Evolutionary conservation across 2,113 vertebrate genomes (phyloP).

Genomic region (Hemichromis elongatus): DNA sequence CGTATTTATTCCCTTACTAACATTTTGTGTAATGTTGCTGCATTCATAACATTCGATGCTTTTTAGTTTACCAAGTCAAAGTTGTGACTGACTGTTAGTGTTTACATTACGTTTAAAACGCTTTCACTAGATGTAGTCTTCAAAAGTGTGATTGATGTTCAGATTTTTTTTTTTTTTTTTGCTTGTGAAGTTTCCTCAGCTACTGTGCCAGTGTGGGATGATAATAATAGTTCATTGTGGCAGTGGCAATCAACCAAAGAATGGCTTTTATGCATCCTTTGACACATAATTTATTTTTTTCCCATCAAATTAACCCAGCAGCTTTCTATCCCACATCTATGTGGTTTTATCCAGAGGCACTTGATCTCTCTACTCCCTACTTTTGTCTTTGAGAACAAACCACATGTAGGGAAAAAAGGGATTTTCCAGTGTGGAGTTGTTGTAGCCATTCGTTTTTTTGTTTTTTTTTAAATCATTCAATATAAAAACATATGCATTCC

Average conservation of each 20-base stretch:
- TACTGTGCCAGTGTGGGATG: not conserved
- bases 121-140: not conserved
- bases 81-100: not conserved
- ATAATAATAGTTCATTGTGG: constrained; percentile 13
- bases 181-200: not conserved
- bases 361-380: not conserved
- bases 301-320: not conserved
- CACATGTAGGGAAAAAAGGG: constrained; percentile 18
- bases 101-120: not conserved
- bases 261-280: constrained; percentile 1
- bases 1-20: not conserved
- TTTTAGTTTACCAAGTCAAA: not conserved
- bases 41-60: not conserved
- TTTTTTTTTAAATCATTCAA: not conserved
- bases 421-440: constrained; percentile 23
- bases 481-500: not conserved
- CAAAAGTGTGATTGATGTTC: not conserved
- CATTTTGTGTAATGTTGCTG: not conserved
- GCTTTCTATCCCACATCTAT: constrained; percentile 5
- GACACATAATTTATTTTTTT: not conserved
- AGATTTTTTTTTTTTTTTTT: not conserved
- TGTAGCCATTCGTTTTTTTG: not conserved
- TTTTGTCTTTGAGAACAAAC: constrained; percentile 25
- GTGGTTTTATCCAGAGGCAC: constrained; percentile 20
- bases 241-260: constrained; percentile 13